These are phyloP conservation scores for Sycophaga agraensis DNA, from an alignment of 1,140 invertebrate species.

Conservation along the genomic window DNA sequence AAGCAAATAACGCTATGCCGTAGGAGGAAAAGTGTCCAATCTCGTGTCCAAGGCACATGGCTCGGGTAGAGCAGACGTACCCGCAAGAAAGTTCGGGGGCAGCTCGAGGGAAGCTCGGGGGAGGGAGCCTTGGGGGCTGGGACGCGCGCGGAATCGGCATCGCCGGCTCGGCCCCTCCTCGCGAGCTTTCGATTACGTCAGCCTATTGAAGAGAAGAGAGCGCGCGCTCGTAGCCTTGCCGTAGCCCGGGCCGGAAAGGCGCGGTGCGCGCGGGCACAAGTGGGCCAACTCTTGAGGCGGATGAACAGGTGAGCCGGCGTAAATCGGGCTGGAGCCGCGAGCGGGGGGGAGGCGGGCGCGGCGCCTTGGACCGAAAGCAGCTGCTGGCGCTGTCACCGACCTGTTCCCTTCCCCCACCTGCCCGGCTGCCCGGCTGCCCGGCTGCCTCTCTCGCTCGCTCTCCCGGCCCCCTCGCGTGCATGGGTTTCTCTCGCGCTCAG, in stretches of 20 bases:
- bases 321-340: constrained; percentile 40
- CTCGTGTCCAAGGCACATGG: no score
- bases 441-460: background rate
- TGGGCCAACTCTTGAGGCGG: constrained; percentile 44
- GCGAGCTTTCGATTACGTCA: constrained; percentile 14
- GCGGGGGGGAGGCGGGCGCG: background rate
- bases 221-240: no score
- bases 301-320: constrained; percentile 46
- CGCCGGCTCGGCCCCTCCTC: background rate
- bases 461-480: background rate
- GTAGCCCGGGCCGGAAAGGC: constrained; percentile 35
- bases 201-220: constrained; percentile 8
- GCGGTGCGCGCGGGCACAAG: constrained; percentile 28
- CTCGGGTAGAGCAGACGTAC: no score
- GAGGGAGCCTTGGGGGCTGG: background rate
- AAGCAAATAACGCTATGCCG: no score
- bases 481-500: background rate
- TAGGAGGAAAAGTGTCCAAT: no score
- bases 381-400: constrained; percentile 40
- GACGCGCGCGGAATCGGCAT: background rate
- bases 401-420: constrained; percentile 1
- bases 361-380: constrained; percentile 38
- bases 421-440: background rate
- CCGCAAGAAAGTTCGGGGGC: no score
- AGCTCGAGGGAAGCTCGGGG: no score